A percentile compares a stretch with the other conserved stretches of the same genome.
phyloP scores from a whole-genome alignment of 2,797 vertebrate genomes.

The Sphenodon punctatus region DNA sequence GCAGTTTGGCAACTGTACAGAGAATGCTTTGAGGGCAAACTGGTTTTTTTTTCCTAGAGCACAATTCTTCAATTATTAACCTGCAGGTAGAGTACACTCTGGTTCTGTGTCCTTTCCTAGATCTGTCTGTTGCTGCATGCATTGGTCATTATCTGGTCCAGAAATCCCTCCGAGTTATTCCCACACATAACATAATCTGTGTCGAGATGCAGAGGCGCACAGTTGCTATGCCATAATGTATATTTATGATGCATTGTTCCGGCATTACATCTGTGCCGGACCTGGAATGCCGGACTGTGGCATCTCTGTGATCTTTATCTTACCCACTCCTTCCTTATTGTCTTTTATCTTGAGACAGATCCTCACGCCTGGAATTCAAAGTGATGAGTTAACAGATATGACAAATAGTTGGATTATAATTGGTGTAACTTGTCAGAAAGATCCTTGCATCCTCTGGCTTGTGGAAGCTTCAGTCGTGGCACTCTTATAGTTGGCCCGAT shows the following conservation, averaged over 20 bases:
- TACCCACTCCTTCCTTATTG: neutral
- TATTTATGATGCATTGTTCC: neutral
- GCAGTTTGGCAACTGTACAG: slow-evolving; percentile 51
- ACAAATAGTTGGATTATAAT: neutral
- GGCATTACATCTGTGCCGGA: accelerated
- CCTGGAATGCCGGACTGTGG: neutral
- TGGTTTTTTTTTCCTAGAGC: slow-evolving; percentile 53
- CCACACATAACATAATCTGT: neutral
- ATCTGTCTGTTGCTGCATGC: neutral
- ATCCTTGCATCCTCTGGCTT: neutral
- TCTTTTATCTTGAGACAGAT: neutral
- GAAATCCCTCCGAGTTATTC: slow-evolving; percentile 9
- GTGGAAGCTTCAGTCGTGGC: neutral
- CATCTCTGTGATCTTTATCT: neutral
- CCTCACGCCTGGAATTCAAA: neutral
- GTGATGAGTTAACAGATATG: neutral
- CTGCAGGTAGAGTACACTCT: slow-evolving; percentile 24
- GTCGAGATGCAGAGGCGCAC: neutral
- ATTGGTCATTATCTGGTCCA: neutral
- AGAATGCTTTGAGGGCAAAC: slow-evolving; percentile 46
- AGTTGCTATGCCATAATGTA: neutral
- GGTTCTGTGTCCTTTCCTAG: slow-evolving; percentile 36
- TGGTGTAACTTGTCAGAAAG: slow-evolving; percentile 1
- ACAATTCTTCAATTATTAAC: slow-evolving; percentile 56
- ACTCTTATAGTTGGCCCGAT: neutral